Conservation (phyloP, 2,888 invertebrate species). For the Agriopis leucophaearia region DNA sequence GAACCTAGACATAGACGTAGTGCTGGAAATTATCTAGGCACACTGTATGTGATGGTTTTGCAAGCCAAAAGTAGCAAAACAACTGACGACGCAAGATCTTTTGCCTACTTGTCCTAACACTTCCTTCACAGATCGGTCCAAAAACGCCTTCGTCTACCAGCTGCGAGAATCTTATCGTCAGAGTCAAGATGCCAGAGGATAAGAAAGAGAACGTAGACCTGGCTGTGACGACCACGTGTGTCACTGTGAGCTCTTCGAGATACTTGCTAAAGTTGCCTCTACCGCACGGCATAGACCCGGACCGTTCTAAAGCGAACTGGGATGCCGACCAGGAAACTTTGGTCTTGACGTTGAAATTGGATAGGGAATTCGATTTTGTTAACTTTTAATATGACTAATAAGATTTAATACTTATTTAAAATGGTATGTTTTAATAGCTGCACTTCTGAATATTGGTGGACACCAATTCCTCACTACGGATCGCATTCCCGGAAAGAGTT, state of each 20-base stretch:
- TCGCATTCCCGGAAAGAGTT: too few relatives aligned
- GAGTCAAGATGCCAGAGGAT: conserved; percentile 92
- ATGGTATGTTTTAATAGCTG: background rate
- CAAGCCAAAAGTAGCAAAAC: background rate
- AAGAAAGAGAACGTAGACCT: conserved; percentile 91
- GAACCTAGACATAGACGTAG: too few relatives aligned
- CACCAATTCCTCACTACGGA: too few relatives aligned
- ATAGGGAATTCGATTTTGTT: conserved; percentile 93
- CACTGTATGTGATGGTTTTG: background rate
- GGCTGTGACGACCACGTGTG: conserved; percentile 86
- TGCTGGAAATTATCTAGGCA: too few relatives aligned
- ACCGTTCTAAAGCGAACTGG: conserved; percentile 93
- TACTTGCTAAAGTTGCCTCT: conserved; percentile 91
- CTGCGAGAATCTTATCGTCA: conserved; percentile 95
- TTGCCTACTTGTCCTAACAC: background rate
- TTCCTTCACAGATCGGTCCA: conserved; percentile 89
- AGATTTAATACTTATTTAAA: background rate
- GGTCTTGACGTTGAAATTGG: conserved; percentile 90
- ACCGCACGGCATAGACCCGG: conserved; percentile 93
- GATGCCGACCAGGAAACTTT: conserved; percentile 88
- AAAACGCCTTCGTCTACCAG: conserved; percentile 93
- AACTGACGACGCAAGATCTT: background rate
- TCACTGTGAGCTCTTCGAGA: conserved; percentile 88
- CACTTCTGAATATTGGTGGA: too few relatives aligned
- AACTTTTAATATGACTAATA: conserved; percentile 89